phyloP scores from a whole-genome alignment of 2,113 vertebrate genomes.

The Phoenicopterus ruber region DNA sequence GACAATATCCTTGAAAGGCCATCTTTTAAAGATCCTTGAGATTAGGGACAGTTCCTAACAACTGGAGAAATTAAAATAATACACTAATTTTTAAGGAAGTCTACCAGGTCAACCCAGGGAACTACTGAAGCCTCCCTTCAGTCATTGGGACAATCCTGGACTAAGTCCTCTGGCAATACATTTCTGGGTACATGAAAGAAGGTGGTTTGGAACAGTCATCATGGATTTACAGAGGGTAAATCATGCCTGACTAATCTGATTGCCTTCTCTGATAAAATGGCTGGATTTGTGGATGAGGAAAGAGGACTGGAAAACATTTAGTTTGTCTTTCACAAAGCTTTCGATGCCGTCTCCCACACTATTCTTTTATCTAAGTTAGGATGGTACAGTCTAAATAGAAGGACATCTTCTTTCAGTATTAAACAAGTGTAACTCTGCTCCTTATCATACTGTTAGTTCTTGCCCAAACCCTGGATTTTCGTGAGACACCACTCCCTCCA shows the following conservation, averaged over 20 bases:
- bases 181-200: background rate
- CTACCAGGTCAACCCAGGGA: background rate
- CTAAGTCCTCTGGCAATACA: background rate
- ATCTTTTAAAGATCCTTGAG: background rate
- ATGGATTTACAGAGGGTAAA: background rate
- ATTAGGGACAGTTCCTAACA: background rate
- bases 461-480: background rate
- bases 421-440: background rate
- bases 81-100: background rate
- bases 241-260: background rate
- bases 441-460: background rate
- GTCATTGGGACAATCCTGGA: background rate
- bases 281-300: background rate
- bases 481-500: background rate
- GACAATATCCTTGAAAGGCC: background rate
- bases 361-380: background rate
- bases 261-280: background rate
- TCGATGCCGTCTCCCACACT: background rate
- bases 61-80: background rate
- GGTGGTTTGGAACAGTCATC: background rate
- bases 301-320: background rate
- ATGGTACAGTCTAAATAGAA: background rate
- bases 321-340: background rate
- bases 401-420: background rate
- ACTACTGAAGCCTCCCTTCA: background rate